Base-by-base conservation (phyloP, 2,113 vertebrate genomes). In the Meleagris gallopavo region DNA sequence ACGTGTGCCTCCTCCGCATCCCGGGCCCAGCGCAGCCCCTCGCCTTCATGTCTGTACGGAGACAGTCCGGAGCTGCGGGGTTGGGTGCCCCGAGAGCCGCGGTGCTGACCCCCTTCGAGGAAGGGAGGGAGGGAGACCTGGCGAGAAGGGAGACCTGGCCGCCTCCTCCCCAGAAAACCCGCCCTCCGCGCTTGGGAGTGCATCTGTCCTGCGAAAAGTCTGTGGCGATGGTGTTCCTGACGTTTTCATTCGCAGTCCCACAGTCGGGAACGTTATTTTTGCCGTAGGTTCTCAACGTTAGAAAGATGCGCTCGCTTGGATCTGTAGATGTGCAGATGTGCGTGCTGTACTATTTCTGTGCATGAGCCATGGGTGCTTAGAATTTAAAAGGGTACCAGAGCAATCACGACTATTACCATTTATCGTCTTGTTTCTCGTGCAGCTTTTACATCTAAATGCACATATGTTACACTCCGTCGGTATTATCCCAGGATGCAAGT, bases 321-420 rank as follows among this genome's bases (percentile, higher is more conserved):
- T 90, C 67, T 72, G 71, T 67, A 76, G 36, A 38, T 52, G 48
- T 67, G 76, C 79, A 76, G 76, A 95, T 90, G 80, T 78, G 88
- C 61, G 16, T 83, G 32, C 88, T 89, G 82, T 83, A 80, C 76
- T 88, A 14, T 91, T 84, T 92, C 58, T 25, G 55, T 66, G 66
- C 43, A 21, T 57, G 50, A 88, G 60, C 88, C 71, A 10, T 17
- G 64, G 88, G 41, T 86, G n/a, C 72, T 85, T 80, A n/a, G 9
- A 40, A 85, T 88, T 74, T 83, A 22, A 76, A 93, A 89, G 82
- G 11, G 65, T 93, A 17, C 85, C 48, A 52, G 64, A 88, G 88
- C 74, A 85, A 11, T 46, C 15, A 5, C 52, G 69, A 21, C 77
- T 43, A 32, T 90, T 95, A 48, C 43, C 66, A 10, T 93, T 81